Percentiles rank a stretch among this genome's conserved stretches.
These are phyloP conservation scores for Caenorhabditis sp. DNA, from an alignment of 2,888 invertebrate species.

Conservation along the genomic window DNA sequence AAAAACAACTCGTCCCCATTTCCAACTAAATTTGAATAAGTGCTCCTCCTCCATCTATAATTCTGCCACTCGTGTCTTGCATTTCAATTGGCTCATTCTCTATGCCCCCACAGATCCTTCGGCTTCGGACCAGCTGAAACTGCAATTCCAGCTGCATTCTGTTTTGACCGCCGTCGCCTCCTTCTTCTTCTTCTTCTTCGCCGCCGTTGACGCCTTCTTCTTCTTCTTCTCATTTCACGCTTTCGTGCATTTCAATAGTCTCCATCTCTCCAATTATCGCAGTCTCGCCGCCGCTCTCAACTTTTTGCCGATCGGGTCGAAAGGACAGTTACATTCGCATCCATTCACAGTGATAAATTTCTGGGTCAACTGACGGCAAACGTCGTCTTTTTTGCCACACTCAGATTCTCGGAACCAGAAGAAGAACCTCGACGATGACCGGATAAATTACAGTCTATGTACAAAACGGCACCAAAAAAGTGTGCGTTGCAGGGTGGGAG, in stretches of 20 bases:
- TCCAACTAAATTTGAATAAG: constrained; percentile 45
- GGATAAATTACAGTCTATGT: constrained; percentile 48
- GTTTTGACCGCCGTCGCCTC: constrained; percentile 4
- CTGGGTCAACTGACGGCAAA: constrained; percentile 33
- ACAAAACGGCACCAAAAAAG: constrained; percentile 18
- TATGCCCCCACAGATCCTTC: constrained; percentile 6
- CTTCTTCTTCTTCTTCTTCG: background rate
- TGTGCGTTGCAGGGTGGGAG: constrained; percentile 17
- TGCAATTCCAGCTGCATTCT: no score
- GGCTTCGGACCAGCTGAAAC: constrained; percentile 13
- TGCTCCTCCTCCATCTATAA: constrained; percentile 37
- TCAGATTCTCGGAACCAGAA: background rate
- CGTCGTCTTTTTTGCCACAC: constrained; percentile 1
- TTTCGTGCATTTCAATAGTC: constrained; percentile 43
- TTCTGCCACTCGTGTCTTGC: constrained; percentile 17
- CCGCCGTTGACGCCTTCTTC: background rate
- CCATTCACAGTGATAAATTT: constrained; percentile 50
- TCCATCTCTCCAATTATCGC: constrained; percentile 44
- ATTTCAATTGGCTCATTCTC: constrained; percentile 33
- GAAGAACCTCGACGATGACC: background rate
- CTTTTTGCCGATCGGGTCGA: constrained; percentile 8
- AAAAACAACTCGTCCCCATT: constrained; percentile 33
- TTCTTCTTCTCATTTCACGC: constrained; percentile 37
- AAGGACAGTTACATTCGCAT: constrained; percentile 49
- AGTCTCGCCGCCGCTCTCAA: constrained; percentile 2